Evolutionary conservation across 2,797 vertebrate genomes (phyloP), one percentile per base, ranked within the genome.

Genomic region (Steatocranus sp.): DNA sequence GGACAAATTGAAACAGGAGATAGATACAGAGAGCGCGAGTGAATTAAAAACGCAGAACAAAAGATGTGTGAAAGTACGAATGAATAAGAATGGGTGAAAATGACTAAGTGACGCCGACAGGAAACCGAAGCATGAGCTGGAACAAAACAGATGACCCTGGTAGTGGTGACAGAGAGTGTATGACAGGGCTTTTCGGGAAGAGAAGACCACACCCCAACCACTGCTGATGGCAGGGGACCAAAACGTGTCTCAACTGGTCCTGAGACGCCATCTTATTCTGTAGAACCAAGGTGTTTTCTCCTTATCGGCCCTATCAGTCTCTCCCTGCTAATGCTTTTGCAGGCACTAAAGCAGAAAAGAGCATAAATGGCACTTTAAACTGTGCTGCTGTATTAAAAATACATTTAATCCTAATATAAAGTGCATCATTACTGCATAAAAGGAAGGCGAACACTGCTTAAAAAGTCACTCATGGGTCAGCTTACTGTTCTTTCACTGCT

Each of bases 131-230:
- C 81, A 74, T 78, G 89, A 91, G 91, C 85, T 92, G 87, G 86
- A 93, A 81, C 77, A 83, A 88, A 87, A 90, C 78, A 30, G 88
- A 83, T 83, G 88, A 92, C 84, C 88, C 70, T 82, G 88, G 78
- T 63, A 83, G 83, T 51, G 77, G 89, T 53, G 82, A 83, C 63
- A 8, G 17, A 54, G 38, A 85, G 73, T 56, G 77, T 87, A 36
- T 88, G 90, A 92, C 91, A 87, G 83, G 82, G 85, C 79, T 86
- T 87, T 91, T 87, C 66, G 87, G 91, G 88, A 93, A 93, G 76
- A 86, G 83, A 79, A 87, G 87, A 92, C 93, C 93, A 91, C 92
- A 93, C 91, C 92, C 85, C 53, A 81, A 91, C 91, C 83, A 30
- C 88, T 8, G 18, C 75, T 32, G 3, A 48, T 89, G 93, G 91